Conservation (phyloP, 2,797 vertebrate genomes). For the Cyprinella venusta region DNA sequence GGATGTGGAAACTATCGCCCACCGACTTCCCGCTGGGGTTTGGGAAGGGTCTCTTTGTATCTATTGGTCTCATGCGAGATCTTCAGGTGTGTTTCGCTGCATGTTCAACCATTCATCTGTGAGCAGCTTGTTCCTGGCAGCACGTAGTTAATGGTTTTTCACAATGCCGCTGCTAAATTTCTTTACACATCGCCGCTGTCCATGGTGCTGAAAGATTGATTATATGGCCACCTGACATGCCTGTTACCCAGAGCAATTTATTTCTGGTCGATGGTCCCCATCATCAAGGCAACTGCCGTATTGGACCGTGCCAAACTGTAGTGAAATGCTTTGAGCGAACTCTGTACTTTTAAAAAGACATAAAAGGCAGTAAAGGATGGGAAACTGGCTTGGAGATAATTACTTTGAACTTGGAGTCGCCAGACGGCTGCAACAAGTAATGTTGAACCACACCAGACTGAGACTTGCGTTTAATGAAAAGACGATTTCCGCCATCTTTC, state of each 20-base stretch:
- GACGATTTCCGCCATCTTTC: background rate
- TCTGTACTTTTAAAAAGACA: constrained; percentile 29
- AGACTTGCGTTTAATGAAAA: background rate
- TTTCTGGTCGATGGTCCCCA: constrained; percentile 27
- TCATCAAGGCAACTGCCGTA: background rate
- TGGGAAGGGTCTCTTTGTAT: constrained; percentile 15
- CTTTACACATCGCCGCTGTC: constrained; percentile 22
- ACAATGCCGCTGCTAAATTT: background rate
- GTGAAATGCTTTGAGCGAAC: constrained; percentile 15
- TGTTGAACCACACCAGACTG: background rate
- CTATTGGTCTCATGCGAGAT: background rate
- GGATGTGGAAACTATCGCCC: background rate
- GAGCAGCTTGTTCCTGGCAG: constrained; percentile 39
- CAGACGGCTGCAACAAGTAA: constrained; percentile 6
- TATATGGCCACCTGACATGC: constrained; percentile 45
- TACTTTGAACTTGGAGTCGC: constrained; percentile 26
- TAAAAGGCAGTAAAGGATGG: background rate
- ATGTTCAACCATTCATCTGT: constrained; percentile 35
- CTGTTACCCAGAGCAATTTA: constrained; percentile 45
- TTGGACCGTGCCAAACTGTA: constrained; percentile 22
- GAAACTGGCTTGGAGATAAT: constrained; percentile 14
- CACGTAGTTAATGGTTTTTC: constrained; percentile 30
- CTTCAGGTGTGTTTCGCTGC: constrained; percentile 24
- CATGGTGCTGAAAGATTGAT: constrained; percentile 42
- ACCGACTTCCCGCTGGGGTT: constrained; percentile 4